Conservation (phyloP, 35 echinoderm and acorn worm species). For the Acanthaster planci region DNA sequence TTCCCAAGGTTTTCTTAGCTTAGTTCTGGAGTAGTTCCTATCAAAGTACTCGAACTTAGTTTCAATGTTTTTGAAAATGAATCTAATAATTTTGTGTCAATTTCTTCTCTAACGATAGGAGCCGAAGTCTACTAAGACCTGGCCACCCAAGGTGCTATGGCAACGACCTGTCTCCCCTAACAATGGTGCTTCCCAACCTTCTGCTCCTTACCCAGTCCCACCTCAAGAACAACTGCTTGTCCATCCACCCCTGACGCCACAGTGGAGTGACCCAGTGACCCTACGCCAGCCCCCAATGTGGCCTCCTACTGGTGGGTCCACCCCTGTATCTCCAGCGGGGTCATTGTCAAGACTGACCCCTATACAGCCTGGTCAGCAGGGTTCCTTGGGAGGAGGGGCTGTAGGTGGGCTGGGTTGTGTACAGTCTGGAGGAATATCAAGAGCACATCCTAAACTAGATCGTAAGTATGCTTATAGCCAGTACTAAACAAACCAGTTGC, state of each 20-base stretch:
- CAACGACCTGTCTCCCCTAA: slow-evolving; percentile 77
- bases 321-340: slow-evolving; percentile 77
- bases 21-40: not conserved
- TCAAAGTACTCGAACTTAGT: slow-evolving; percentile 1
- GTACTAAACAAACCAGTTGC: not conserved
- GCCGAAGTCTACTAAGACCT: slow-evolving; percentile 84
- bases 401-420: not conserved
- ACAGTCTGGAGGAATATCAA: slow-evolving; percentile 28
- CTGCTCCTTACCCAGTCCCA: slow-evolving; percentile 3
- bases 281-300: slow-evolving; percentile 66
- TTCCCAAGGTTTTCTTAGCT: not conserved
- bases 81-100: slow-evolving; percentile 3
- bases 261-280: slow-evolving; percentile 95
- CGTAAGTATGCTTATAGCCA: slow-evolving; percentile 74
- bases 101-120: slow-evolving; percentile 54
- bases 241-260: slow-evolving; percentile 84
- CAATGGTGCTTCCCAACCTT: slow-evolving; percentile 20
- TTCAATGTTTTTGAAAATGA: not conserved
- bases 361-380: slow-evolving; percentile 30
- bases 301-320: slow-evolving; percentile 76
- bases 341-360: slow-evolving; percentile 64
- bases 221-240: slow-evolving; percentile 75
- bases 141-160: slow-evolving; percentile 95
- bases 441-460: slow-evolving; percentile 72
- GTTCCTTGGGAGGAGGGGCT: not conserved